Evolutionary conservation across 1,140 invertebrate genomes (phyloP).

Genomic region (Rhysida immarginata): DNA sequence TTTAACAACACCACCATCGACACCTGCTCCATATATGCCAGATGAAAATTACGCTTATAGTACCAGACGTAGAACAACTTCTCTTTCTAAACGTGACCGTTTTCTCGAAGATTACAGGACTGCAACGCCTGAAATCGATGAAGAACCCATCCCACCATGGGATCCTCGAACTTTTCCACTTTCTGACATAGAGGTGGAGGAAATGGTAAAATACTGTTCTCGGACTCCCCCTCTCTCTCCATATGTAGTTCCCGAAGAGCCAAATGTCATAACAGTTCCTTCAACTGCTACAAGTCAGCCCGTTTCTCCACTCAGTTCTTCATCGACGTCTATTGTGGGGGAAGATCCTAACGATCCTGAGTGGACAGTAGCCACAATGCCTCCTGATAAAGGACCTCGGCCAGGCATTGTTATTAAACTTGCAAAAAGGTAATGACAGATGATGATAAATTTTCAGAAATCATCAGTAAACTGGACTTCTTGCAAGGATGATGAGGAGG

Average conservation of each 20-base stretch:
- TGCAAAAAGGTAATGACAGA: constrained; percentile 4
- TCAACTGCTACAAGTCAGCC: constrained; percentile 17
- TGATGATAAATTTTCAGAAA: no score
- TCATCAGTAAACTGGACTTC: no score
- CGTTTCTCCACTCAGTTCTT: constrained; percentile 39
- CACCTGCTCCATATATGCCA: constrained; percentile 32
- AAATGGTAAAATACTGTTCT: constrained; percentile 43
- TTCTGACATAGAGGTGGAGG: constrained; percentile 46
- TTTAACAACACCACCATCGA: constrained; percentile 41
- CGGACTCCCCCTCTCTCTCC: constrained; percentile 1
- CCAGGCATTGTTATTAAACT: constrained; percentile 5
- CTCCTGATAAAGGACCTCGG: background rate
- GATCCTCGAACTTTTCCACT: constrained; percentile 57
- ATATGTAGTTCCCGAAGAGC: background rate
- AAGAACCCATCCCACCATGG: constrained; percentile 39
- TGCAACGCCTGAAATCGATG: constrained; percentile 11
- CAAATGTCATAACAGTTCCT: constrained; percentile 13
- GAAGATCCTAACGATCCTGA: constrained; percentile 69
- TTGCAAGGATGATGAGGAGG: no score
- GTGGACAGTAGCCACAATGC: constrained; percentile 34
- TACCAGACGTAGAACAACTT: constrained; percentile 34
- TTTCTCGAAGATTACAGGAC: constrained; percentile 26
- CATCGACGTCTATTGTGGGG: constrained; percentile 43
- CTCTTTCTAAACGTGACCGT: constrained; percentile 23
- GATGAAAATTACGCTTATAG: constrained; percentile 20